Conservation (phyloP, 2,888 invertebrate genomes). For the Acanthococcus lagerstroemiae region DNA sequence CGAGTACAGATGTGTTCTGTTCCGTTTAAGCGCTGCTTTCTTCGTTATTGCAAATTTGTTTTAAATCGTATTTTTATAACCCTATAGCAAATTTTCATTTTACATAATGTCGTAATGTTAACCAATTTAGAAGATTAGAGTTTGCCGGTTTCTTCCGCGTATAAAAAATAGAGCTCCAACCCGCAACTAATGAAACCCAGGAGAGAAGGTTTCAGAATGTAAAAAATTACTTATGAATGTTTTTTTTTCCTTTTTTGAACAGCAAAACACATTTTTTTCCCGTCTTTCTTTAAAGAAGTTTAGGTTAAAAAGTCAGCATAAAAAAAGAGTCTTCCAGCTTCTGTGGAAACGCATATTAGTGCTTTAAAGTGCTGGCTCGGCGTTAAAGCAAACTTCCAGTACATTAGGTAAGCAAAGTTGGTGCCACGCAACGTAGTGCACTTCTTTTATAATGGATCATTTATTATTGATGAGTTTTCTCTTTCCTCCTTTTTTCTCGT, state of each 20-base stretch:
- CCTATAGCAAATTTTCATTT: constrained; percentile 1
- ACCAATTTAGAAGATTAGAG: constrained; percentile 18
- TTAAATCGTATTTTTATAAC: constrained; percentile 8
- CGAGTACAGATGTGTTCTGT: too few species aligned
- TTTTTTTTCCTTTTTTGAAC: background rate
- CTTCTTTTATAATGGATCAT: constrained; percentile 21
- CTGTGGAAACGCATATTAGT: constrained; percentile 10
- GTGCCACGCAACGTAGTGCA: constrained; percentile 11
- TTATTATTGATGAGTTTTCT: constrained; percentile 27
- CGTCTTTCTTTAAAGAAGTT: background rate
- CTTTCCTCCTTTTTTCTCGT: constrained; percentile 8
- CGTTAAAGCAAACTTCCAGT: constrained; percentile 27
- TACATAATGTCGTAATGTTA: constrained; percentile 7
- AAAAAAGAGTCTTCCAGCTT: constrained; percentile 4
- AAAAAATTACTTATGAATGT: constrained; percentile 22
- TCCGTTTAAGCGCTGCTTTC: background rate
- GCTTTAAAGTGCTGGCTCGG: constrained; percentile 25
- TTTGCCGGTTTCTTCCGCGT: background rate
- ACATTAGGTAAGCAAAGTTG: constrained; percentile 25
- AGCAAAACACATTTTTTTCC: constrained; percentile 15
- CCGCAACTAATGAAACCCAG: constrained; percentile 4
- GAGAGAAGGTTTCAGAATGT: constrained; percentile 5
- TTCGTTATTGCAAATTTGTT: background rate
- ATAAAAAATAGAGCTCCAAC: background rate
- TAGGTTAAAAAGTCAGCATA: constrained; percentile 9